Evolutionary conservation across 1,140 invertebrate genomes (phyloP).

Genomic region (Diploscapter pachys): DNA sequence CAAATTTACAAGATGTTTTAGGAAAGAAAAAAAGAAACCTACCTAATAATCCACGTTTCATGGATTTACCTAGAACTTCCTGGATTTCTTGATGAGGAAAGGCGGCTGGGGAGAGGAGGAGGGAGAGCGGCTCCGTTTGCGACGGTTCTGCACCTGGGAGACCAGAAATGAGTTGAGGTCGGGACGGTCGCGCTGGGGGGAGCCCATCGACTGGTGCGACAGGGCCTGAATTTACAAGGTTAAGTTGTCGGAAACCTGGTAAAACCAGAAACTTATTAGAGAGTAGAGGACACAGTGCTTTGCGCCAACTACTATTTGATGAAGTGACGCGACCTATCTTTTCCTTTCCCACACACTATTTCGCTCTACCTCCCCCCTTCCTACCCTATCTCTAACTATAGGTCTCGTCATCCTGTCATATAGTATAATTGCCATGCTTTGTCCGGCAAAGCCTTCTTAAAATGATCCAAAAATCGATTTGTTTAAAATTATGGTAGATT

Average conservation of each 20-base stretch:
- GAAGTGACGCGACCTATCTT: no score
- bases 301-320: no score
- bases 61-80: conserved; percentile 41
- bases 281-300: no score
- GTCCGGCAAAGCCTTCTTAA: no score
- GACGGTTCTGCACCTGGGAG: conserved; percentile 44
- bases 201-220: neutral
- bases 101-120: conserved; percentile 15
- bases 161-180: conserved; percentile 49
- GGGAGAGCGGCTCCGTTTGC: conserved; percentile 51
- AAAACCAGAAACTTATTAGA: neutral
- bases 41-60: conserved; percentile 15
- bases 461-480: no score
- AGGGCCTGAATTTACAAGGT: conserved; percentile 39
- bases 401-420: no score
- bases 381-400: no score
- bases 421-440: no score
- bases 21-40: neutral
- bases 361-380: no score
- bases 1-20: neutral
- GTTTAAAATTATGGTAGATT: no score
- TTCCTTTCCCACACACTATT: no score
- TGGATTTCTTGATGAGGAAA: conserved; percentile 8
- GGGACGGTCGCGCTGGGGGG: conserved; percentile 29
- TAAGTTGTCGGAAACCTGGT: conserved; percentile 19